Conservation (phyloP, 2,888 invertebrate genomes). For the Lochmaea capreae region DNA sequence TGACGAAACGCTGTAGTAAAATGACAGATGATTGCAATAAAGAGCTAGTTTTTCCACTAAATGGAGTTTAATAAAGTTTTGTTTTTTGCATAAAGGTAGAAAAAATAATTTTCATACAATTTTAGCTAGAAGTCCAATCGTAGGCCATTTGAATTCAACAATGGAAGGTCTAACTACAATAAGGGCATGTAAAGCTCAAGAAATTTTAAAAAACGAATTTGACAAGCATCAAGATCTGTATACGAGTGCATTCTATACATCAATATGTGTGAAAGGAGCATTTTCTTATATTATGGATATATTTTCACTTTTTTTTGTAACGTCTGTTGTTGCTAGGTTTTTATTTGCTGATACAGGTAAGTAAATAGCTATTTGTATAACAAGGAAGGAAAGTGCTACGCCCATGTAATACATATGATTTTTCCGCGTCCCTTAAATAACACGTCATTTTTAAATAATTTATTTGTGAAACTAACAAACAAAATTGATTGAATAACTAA, state of each 20-base stretch:
- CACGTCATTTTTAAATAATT: too few relatives aligned
- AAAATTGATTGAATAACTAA: too few relatives aligned
- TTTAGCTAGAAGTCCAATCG: conserved; percentile 61
- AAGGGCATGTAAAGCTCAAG: conserved; percentile 59
- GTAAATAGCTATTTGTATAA: conserved; percentile 19
- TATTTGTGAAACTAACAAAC: too few relatives aligned
- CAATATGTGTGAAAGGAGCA: conserved; percentile 61
- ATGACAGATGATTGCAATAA: too few relatives aligned
- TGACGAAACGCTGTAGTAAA: too few relatives aligned
- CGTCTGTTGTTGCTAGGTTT: conserved; percentile 50
- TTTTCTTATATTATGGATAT: conserved; percentile 60
- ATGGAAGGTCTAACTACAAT: conserved; percentile 63
- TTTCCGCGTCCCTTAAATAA: too few relatives aligned
- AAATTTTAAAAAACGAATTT: conserved; percentile 60
- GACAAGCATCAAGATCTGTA: conserved; percentile 55
- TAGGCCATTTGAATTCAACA: conserved; percentile 62
- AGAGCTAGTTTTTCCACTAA: too few relatives aligned
- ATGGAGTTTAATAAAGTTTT: too few relatives aligned
- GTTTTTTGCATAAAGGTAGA: too few relatives aligned
- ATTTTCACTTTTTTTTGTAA: conserved; percentile 54
- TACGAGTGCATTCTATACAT: conserved; percentile 59
- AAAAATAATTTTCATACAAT: too few relatives aligned
- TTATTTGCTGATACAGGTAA: conserved; percentile 50
- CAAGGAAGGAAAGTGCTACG: too few relatives aligned
- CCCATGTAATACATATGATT: too few relatives aligned